These are phyloP conservation scores for Caradrina kadenii DNA, from an alignment of 2,888 invertebrate genomes.

Conservation along the genomic window DNA sequence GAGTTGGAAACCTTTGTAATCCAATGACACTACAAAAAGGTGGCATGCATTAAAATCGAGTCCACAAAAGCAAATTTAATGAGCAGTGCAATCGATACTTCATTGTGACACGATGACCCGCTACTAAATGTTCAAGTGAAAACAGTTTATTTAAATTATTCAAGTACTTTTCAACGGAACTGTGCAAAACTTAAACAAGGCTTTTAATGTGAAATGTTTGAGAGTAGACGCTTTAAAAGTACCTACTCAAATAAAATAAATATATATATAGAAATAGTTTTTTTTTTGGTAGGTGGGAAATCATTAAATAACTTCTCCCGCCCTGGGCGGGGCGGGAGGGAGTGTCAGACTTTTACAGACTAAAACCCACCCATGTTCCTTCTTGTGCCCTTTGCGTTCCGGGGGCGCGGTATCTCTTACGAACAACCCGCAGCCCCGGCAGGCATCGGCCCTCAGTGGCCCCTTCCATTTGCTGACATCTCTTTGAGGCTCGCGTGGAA, in stretches of 20 bases:
- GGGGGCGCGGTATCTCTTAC: no score
- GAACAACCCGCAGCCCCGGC: no score
- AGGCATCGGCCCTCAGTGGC: no score
- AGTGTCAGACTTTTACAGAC: no score
- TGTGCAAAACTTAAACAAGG: constrained; percentile 34
- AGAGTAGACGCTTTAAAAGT: constrained; percentile 43
- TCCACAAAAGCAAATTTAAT: constrained; percentile 67
- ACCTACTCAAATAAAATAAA: constrained; percentile 49
- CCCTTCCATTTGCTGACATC: no score
- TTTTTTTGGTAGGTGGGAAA: no score
- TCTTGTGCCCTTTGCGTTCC: no score
- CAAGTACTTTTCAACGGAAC: constrained; percentile 32
- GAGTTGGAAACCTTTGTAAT: constrained; percentile 43
- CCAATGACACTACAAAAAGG: constrained; percentile 68
- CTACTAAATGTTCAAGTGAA: constrained; percentile 16
- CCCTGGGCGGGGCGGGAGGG: no score
- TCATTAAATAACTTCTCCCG: no score
- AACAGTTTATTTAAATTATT: constrained; percentile 46
- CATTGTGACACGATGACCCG: constrained; percentile 29
- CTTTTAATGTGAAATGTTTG: constrained; percentile 52
- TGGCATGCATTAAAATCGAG: constrained; percentile 71
- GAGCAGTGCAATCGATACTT: constrained; percentile 69
- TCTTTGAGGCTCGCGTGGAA: no score
- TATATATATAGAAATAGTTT: constrained; percentile 19
- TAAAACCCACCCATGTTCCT: no score